Base-by-base conservation (phyloP, 2,797 vertebrate genomes). In the Rhinogobio ventralis region DNA sequence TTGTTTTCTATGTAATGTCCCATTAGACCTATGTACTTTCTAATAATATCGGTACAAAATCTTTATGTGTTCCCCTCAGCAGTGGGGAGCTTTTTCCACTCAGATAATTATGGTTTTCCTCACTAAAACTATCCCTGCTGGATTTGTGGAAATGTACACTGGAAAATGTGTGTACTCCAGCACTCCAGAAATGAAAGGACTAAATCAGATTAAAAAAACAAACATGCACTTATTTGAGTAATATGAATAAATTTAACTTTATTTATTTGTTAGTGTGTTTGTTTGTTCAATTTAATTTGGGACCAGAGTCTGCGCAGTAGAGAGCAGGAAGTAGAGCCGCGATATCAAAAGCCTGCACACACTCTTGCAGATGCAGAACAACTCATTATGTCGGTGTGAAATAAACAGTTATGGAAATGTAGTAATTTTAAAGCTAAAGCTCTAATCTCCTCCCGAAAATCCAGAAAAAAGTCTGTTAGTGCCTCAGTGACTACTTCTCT, bases 121-220 rank as follows among this genome's bases (percentile, higher is more conserved):
- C 75, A 89, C 90, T 91, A 92, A 91, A 93, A 81, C 83, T 91
- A 93, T 93, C 87, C 88, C 86, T 33, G 86, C 81, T 89, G 90
- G 89, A 90, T 89, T 85, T 81, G 74, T 71, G 85, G 86, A 68
- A 90, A 87, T 89, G 87, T 33, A 87, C 88, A 23, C 68, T 73
- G 83, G 79, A 51, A 51, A 46, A 75, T n/a, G 49, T 25, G 46
- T 64, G 17, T 45, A 80, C 75, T 36, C 19, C 53, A 23, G 53
- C 7, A 82, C 55, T 11, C 11, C 33, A 28, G 42, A 74, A 74
- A 80, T 73, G 6, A 39, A 72, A 76, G 30, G 60, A 20, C 15
- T 28, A 42, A 68, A 67, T 66, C 25, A 36, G 66, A 53, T 46
- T 66, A 28, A 51, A 25, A n/a, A 62, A 19, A 10, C 33, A 79